phyloP scores from a whole-genome alignment of 2,113 vertebrate species.

The Himantopus leucocephalus region DNA sequence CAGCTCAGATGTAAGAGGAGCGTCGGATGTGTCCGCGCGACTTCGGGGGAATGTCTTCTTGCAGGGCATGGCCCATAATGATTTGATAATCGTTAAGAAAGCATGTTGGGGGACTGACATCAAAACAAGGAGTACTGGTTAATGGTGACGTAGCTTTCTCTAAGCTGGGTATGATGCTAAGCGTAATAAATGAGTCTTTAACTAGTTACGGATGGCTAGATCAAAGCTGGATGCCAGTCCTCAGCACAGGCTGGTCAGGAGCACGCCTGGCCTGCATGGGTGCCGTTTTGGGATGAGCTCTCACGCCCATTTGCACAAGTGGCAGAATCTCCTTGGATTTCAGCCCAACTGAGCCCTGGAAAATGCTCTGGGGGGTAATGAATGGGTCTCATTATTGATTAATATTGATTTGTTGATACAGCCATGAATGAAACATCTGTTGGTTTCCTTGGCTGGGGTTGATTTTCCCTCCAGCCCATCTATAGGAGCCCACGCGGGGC shows the following conservation, averaged over 20 bases:
- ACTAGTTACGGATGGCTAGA: neutral
- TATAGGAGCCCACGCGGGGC: neutral
- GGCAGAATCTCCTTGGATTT: neutral
- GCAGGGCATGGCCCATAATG: neutral
- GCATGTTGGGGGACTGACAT: neutral
- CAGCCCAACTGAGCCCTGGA: neutral
- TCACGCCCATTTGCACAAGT: neutral
- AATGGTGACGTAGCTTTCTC: neutral
- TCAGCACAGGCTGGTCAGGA: neutral
- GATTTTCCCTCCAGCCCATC: neutral
- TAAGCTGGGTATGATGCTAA: neutral
- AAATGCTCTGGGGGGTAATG: neutral
- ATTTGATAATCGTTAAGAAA: neutral
- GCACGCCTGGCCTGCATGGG: neutral
- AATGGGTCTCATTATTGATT: neutral
- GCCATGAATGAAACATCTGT: conserved; percentile 14
- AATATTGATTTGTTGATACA: neutral
- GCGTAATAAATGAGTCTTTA: neutral
- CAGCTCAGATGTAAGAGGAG: neutral
- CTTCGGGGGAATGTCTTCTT: neutral
- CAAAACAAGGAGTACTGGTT: neutral
- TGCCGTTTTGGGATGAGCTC: neutral
- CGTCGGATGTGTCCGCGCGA: neutral
- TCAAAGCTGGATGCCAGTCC: neutral
- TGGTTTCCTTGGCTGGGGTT: neutral